Base-by-base conservation (phyloP, 64 coral and sea anemone genomes). In the Trachythela sp. region DNA sequence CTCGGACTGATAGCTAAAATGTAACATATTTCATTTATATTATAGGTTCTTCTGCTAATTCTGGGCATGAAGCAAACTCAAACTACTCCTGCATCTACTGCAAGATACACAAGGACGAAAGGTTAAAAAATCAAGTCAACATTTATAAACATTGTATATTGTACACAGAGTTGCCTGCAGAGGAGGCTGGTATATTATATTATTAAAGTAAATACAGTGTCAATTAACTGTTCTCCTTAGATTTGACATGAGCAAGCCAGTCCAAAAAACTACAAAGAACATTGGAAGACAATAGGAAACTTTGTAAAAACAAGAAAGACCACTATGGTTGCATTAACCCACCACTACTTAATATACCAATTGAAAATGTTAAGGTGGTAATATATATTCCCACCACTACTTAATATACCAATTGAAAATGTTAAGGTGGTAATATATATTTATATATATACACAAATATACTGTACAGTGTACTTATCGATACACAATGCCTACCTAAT, bases 191-290 rank as follows among this genome's bases (percentile, higher is more conserved):
- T 70, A 70, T 26, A 70, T 32, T 32, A 70, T 70, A 26, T 70
- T 70, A 32, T 70, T 70, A 6, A 70, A 32, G 30, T 70, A 22
- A 22, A 9, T 32, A 70, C 5, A 70, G 30, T 70, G 5, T 70
- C 24, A 26, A 70, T 32, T 26, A 70, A n/a, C 30, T 32, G 5
- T 70, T 70, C 30, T 70, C 30, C 30, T 26, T 70, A 89, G 88
- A 9, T 89, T 42, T 56, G 88, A 89, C 72, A 89, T 76, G 77
- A 4, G 68, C 77, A 89, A 89, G 48, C 70, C 67, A 88, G 87
- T 76, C 2, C 5, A 40, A 38, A 18, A 48, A 35, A n/a, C n/a
- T n/a, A n/a, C n/a, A n/a, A n/a, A n/a, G n/a, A n/a, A n/a, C n/a
- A n/a, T n/a, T n/a, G n/a, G 15, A 39, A 48, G 87, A 77, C 70